These are phyloP conservation scores for Aricia agestis DNA, from an alignment of 1,140 invertebrate genomes.

Conservation along the genomic window DNA sequence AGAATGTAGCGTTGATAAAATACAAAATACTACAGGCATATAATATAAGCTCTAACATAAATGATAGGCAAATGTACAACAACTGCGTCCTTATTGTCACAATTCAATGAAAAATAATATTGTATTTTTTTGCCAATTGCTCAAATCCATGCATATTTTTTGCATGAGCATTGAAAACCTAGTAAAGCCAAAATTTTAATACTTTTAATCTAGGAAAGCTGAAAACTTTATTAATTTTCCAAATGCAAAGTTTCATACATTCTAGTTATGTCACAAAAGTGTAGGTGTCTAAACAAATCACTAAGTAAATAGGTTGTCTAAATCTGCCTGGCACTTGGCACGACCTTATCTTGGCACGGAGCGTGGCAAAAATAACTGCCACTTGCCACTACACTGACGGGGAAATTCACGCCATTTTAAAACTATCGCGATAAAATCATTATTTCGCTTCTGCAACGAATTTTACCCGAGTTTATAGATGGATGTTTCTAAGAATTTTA, in stretches of 20 bases:
- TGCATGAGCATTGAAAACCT: no score
- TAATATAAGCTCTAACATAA: no score
- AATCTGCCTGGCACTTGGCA: background rate
- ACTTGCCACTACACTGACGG: background rate
- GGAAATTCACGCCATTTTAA: constrained; percentile 2
- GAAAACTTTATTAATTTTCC: background rate
- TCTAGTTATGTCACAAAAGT: background rate
- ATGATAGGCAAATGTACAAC: no score
- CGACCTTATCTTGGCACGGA: background rate
- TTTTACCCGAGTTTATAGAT: background rate
- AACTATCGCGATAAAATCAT: background rate
- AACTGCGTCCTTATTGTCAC: no score
- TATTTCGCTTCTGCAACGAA: constrained; percentile 1
- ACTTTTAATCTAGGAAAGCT: background rate
- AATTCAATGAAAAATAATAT: no score
- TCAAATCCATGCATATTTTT: no score
- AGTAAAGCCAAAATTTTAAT: no score
- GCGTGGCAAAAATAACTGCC: background rate
- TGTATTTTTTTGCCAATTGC: no score
- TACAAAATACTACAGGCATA: no score
- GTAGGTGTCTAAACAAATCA: background rate
- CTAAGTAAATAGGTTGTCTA: constrained; percentile 1
- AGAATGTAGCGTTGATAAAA: no score
- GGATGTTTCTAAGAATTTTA: no score
- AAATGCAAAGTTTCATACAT: background rate